Conservation (phyloP, 2,888 invertebrate species). For the Lymantria monacha region DNA sequence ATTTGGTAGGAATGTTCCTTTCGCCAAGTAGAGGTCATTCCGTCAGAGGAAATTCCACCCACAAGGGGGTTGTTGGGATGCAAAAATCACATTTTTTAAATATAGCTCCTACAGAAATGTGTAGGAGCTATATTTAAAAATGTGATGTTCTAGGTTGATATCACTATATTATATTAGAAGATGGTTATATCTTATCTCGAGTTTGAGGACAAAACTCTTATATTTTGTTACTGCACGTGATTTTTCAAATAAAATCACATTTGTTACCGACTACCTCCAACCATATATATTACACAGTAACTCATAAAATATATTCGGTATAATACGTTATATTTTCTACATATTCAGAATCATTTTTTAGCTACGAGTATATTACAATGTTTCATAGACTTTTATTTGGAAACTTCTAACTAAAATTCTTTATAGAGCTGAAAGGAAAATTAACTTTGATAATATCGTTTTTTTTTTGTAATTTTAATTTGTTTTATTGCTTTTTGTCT, state of each 20-base stretch:
- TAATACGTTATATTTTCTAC: constrained; percentile 11
- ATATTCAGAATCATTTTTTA: constrained; percentile 1
- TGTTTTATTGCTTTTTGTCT: too few species aligned
- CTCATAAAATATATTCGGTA: constrained; percentile 17
- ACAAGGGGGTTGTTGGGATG: too few species aligned
- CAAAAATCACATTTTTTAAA: too few species aligned
- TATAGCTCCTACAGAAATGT: too few species aligned
- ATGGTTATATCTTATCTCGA: too few species aligned
- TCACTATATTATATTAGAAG: too few species aligned
- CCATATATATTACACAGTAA: constrained; percentile 17
- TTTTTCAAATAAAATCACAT: constrained; percentile 2
- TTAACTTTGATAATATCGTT: background rate
- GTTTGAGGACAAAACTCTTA: background rate
- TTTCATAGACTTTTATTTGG: background rate
- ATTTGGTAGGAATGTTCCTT: too few species aligned
- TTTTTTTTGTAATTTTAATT: background rate
- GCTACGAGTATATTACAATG: background rate
- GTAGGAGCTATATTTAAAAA: too few species aligned
- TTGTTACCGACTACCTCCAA: constrained; percentile 3
- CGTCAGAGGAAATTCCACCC: too few species aligned
- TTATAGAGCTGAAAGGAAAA: background rate
- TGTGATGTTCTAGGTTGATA: too few species aligned
- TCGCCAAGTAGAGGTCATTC: too few species aligned
- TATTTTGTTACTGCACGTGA: background rate
- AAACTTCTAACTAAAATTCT: background rate